Evolutionary conservation across 2,888 invertebrate species (phyloP).

Genomic region (Neoitamus cyanurus): DNA sequence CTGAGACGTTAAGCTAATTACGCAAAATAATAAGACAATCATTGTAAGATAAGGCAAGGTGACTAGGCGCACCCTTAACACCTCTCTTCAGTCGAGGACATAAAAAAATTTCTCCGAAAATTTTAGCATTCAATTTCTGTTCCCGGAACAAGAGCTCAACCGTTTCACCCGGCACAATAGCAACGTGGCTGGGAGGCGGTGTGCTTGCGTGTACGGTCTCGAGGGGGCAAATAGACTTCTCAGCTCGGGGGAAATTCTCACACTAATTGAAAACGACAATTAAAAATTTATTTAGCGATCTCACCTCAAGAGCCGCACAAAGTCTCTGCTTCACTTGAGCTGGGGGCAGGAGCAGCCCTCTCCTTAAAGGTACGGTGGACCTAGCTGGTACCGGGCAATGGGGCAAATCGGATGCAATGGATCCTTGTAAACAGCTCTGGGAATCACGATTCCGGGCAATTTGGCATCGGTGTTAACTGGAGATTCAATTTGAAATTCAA

Average conservation of each 20-base stretch:
- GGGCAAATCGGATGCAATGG: slow-evolving; percentile 32
- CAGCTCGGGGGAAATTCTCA: background rate
- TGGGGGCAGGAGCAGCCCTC: background rate
- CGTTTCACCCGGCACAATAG: background rate
- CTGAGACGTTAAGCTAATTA: background rate
- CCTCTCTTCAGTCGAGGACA: background rate
- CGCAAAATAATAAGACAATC: slow-evolving; percentile 37
- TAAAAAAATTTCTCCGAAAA: background rate
- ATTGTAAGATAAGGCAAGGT: slow-evolving; percentile 8
- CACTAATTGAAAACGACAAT: slow-evolving; percentile 42
- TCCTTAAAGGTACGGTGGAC: background rate
- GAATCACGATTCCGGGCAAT: slow-evolving; percentile 37
- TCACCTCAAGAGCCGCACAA: slow-evolving; percentile 9
- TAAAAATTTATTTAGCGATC: slow-evolving; percentile 43
- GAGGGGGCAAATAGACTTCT: background rate
- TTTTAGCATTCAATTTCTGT: background rate
- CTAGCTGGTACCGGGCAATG: background rate
- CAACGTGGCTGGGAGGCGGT: background rate
- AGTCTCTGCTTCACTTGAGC: background rate
- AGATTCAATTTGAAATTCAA: slow-evolving; percentile 40
- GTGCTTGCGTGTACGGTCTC: background rate
- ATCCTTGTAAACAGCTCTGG: slow-evolving; percentile 28
- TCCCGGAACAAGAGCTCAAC: background rate
- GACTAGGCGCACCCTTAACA: background rate
- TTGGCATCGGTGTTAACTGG: slow-evolving; percentile 14